These are phyloP conservation scores for Ginglymostoma cirratum DNA, from an alignment of 2,113 vertebrate genomes.

Conservation along the genomic window DNA sequence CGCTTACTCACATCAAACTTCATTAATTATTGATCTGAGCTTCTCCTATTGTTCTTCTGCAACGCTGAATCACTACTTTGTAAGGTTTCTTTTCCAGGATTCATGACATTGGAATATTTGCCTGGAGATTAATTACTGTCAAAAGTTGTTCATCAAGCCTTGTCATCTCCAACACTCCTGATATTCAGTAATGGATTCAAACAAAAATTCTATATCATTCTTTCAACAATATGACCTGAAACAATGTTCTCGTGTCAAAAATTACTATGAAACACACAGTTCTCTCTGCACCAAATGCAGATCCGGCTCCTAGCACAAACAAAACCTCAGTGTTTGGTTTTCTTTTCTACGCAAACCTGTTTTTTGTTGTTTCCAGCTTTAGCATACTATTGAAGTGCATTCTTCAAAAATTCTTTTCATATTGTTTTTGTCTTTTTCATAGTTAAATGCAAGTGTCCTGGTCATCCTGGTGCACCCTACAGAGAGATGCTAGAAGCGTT, in stretches of 20 bases:
- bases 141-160: not conserved
- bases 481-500: not conserved
- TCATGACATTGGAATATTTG: not conserved
- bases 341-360: not conserved
- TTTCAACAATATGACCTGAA: not conserved
- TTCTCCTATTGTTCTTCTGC: not conserved
- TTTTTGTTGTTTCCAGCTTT: not conserved
- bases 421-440: not conserved
- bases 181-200: not conserved
- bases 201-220: not conserved
- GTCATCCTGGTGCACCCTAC: not conserved
- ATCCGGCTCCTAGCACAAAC: not conserved
- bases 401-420: not conserved
- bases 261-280: not conserved
- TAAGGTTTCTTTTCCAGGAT: not conserved
- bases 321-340: not conserved
- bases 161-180: not conserved
- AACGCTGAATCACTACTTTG: not conserved
- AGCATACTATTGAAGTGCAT: not conserved
- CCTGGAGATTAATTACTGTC: not conserved
- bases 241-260: not conserved
- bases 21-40: not conserved
- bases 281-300: not conserved
- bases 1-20: not conserved
- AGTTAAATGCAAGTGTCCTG: not conserved